These are phyloP conservation scores for Cydia strobilella DNA, from an alignment of 1,140 invertebrate species.

Conservation along the genomic window DNA sequence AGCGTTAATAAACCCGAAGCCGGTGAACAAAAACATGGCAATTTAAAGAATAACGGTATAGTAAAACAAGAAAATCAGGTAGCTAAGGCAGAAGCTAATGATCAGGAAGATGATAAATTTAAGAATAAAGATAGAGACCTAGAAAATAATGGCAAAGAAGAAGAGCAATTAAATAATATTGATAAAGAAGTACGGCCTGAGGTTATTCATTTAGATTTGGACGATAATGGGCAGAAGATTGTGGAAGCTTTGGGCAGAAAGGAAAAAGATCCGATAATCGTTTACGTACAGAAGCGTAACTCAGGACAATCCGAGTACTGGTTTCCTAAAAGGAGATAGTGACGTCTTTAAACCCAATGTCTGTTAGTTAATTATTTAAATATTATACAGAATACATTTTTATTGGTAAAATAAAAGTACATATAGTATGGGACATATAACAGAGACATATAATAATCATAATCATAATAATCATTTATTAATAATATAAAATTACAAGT, in stretches of 20 bases:
- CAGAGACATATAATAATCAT: too few relatives aligned
- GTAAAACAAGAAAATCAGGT: too few relatives aligned
- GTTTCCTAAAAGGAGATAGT: background rate
- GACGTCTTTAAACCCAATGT: too few relatives aligned
- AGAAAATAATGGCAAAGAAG: background rate
- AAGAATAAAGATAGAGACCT: background rate
- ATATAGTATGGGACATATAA: too few relatives aligned
- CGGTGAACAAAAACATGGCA: background rate
- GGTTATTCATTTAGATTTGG: constrained; percentile 12
- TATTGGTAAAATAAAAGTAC: too few relatives aligned
- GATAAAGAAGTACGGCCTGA: background rate
- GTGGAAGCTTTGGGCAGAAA: background rate
- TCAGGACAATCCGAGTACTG: background rate
- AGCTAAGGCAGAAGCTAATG: background rate
- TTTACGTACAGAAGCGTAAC: background rate
- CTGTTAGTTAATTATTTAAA: too few relatives aligned
- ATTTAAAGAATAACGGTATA: too few relatives aligned
- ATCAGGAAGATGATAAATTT: background rate
- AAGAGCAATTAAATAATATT: background rate
- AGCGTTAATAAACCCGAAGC: too few relatives aligned
- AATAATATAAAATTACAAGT: too few relatives aligned
- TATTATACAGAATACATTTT: too few relatives aligned
- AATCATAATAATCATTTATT: too few relatives aligned
- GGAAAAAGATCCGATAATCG: background rate
- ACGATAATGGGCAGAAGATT: background rate